These are phyloP conservation scores for Aptenodytes forsteri DNA, from an alignment of 2,113 vertebrate species.

Conservation along the genomic window DNA sequence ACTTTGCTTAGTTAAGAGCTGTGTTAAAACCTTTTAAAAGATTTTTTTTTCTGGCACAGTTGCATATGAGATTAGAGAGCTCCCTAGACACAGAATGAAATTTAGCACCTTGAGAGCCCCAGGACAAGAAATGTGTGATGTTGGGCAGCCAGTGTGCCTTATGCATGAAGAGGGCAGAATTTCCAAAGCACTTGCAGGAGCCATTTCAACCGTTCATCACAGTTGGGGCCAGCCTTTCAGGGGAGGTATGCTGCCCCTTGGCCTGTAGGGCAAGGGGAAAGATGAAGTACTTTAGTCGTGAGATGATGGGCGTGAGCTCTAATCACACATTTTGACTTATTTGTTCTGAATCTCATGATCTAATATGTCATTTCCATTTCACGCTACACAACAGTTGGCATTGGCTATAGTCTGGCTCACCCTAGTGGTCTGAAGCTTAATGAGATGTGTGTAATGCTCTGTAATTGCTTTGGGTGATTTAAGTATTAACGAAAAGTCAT, in stretches of 20 bases:
- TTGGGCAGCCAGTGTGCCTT: not conserved
- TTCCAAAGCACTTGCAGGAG: not conserved
- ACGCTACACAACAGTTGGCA: not conserved
- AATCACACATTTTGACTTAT: not conserved
- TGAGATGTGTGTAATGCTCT: not conserved
- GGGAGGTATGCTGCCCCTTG: not conserved
- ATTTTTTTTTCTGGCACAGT: not conserved
- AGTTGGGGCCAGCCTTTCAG: not conserved
- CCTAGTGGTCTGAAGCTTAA: constrained; percentile 46
- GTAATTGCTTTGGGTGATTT: not conserved
- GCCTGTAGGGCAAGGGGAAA: not conserved
- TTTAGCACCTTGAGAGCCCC: not conserved
- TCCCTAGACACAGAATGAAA: not conserved
- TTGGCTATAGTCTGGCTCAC: constrained; percentile 61
- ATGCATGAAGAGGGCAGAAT: not conserved
- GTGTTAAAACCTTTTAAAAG: not conserved
- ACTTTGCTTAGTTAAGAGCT: not conserved
- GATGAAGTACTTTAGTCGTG: not conserved
- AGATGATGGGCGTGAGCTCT: not conserved
- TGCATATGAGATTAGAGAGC: not conserved
- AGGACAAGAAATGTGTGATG: not conserved
- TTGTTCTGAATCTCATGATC: not conserved
- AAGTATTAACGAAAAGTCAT: not conserved
- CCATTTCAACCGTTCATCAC: accelerated
- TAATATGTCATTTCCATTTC: not conserved